phyloP scores from a whole-genome alignment of 1,140 invertebrate genomes.

The Penaeus indicus region DNA sequence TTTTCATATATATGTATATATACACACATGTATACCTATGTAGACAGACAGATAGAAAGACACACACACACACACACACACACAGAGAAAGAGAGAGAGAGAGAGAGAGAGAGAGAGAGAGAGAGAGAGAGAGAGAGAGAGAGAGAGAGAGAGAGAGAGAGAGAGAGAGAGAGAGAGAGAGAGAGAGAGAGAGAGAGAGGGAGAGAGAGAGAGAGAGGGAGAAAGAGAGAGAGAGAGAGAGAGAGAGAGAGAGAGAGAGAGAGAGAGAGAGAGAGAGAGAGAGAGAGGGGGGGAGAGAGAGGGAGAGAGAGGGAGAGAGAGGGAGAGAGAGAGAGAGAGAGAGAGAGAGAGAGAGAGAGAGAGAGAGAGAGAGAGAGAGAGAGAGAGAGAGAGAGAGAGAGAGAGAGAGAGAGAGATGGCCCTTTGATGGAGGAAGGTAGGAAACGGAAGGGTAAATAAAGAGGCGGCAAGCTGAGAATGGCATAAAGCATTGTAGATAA shows the following conservation, averaged over 20 bases:
- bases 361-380: not conserved
- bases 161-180: not conserved
- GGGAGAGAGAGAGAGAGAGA: not conserved
- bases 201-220: too few relatives aligned
- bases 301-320: not conserved
- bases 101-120: not conserved
- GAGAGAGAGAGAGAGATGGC: not conserved
- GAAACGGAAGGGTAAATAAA: not conserved
- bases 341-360: not conserved
- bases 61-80: not conserved
- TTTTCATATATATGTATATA: slow-evolving; percentile 10
- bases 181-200: too few relatives aligned
- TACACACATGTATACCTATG: not conserved
- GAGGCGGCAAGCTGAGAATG: not conserved
- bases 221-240: too few relatives aligned
- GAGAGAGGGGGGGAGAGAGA: not conserved
- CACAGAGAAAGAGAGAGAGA: not conserved
- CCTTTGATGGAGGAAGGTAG: not conserved
- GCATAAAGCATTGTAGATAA: not conserved
- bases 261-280: not conserved
- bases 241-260: not conserved
- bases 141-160: not conserved
- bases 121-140: not conserved
- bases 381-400: not conserved
- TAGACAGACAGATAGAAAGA: slow-evolving; percentile 4